Evolutionary conservation across 2,888 invertebrate genomes (phyloP).

Genomic region (Lasioglossum calceatum): DNA sequence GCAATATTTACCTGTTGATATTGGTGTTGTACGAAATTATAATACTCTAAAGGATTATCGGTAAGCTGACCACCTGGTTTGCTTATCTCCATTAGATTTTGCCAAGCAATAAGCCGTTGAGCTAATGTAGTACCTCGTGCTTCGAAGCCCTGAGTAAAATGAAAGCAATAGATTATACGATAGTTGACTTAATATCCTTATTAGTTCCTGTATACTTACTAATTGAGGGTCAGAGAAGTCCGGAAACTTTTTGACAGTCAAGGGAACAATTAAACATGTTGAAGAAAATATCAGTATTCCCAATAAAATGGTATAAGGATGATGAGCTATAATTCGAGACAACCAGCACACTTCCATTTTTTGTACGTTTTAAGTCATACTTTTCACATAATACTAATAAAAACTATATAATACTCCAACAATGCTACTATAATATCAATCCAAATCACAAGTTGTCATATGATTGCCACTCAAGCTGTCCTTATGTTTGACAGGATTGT

Average conservation of each 20-base stretch:
- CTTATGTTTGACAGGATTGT: neutral
- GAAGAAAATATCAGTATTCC: conserved; percentile 88
- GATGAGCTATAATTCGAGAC: conserved; percentile 88
- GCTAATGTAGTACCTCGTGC: conserved; percentile 95
- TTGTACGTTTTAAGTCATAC: conserved; percentile 41
- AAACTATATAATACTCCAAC: neutral
- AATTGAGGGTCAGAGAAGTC: conserved; percentile 94
- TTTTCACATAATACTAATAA: conserved; percentile 24
- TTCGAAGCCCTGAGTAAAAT: conserved; percentile 91
- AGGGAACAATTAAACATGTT: conserved; percentile 88
- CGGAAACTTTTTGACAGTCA: conserved; percentile 88
- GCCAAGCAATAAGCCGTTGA: conserved; percentile 92
- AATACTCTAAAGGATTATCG: conserved; percentile 87
- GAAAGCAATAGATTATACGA: conserved; percentile 9
- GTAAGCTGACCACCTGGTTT: conserved; percentile 89
- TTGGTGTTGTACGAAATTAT: conserved; percentile 75
- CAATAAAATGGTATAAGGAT: conserved; percentile 88
- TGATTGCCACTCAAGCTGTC: conserved; percentile 7
- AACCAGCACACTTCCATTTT: conserved; percentile 83
- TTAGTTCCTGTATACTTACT: conserved; percentile 85
- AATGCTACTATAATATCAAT: conserved; percentile 6
- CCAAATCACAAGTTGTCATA: conserved; percentile 24
- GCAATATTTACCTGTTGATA: conserved; percentile 68
- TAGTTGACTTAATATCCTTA: neutral
- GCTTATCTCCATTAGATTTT: conserved; percentile 92